phyloP scores from a whole-genome alignment of 2,113 vertebrate species.

The Carettochelys insculpta region DNA sequence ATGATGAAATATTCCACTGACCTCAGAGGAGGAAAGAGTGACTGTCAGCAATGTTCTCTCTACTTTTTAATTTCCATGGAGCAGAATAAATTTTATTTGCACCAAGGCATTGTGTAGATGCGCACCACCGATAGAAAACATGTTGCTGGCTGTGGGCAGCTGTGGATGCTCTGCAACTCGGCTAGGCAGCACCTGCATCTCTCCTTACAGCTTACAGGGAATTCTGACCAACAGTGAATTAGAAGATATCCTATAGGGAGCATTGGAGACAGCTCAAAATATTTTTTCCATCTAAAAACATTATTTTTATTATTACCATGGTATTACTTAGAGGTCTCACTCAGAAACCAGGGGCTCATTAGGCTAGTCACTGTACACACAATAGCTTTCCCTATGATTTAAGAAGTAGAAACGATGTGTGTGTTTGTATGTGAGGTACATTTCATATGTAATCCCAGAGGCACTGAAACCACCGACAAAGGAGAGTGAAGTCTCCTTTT shows the following conservation, averaged over 20 bases:
- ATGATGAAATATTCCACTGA: background rate
- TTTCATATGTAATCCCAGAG: no score
- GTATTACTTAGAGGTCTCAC: background rate
- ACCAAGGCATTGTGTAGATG: no score
- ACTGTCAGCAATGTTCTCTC: no score
- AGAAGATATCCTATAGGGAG: background rate
- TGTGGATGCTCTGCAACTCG: no score
- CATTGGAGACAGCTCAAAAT: background rate
- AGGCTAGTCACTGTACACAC: background rate
- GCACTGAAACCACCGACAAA: no score
- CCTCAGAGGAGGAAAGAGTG: background rate
- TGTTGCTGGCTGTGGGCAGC: no score
- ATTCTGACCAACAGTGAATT: rapidly evolving
- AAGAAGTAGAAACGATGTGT: rapidly evolving
- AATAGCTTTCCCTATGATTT: background rate
- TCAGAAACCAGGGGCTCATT: background rate
- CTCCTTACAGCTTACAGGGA: no score
- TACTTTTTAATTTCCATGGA: no score
- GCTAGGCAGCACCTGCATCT: no score
- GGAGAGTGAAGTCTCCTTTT: no score
- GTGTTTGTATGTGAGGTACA: rapidly evolving
- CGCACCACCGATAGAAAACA: no score
- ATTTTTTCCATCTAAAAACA: background rate
- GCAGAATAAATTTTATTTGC: no score
- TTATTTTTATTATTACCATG: background rate